Evolutionary conservation across 2,888 invertebrate species (phyloP).

Genomic region (Platycheirus albimanus): DNA sequence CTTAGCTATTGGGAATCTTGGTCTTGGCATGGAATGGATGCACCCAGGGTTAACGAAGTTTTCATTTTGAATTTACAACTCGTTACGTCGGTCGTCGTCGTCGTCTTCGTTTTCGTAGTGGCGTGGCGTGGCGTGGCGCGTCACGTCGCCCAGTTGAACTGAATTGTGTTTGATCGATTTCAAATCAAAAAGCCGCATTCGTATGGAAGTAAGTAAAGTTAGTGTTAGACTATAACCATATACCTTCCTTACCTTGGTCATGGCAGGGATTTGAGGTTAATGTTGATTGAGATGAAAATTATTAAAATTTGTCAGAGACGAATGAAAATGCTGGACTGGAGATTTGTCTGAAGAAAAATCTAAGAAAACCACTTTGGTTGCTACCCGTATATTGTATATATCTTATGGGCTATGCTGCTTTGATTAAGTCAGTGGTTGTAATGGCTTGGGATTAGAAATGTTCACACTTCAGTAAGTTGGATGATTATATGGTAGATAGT

Average conservation of each 20-base stretch:
- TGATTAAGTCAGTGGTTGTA: conserved; percentile 30
- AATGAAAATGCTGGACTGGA: conserved; percentile 63
- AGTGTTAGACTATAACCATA: not conserved
- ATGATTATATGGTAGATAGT: conserved; percentile 25
- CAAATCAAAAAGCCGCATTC: conserved; percentile 67
- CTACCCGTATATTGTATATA: not conserved
- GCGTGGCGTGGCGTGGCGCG: too few species aligned
- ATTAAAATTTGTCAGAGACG: conserved; percentile 73
- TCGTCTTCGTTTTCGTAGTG: too few species aligned
- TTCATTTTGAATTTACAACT: conserved; percentile 74
- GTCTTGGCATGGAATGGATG: conserved; percentile 55
- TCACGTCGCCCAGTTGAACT: conserved; percentile 64
- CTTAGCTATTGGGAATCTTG: not conserved
- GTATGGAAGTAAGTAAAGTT: conserved; percentile 39
- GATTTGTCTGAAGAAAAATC: not conserved
- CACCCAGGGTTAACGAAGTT: conserved; percentile 72
- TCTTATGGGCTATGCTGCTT: conserved; percentile 2
- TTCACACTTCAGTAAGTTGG: conserved; percentile 61
- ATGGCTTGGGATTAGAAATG: conserved; percentile 48
- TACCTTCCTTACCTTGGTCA: too few species aligned
- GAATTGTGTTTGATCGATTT: conserved; percentile 72
- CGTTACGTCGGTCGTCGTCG: conserved; percentile 62
- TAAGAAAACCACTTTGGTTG: not conserved
- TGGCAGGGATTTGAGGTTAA: conserved; percentile 63
- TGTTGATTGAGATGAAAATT: conserved; percentile 74